Conservation (phyloP, 2,797 vertebrate species). For the Falco rusticolus region DNA sequence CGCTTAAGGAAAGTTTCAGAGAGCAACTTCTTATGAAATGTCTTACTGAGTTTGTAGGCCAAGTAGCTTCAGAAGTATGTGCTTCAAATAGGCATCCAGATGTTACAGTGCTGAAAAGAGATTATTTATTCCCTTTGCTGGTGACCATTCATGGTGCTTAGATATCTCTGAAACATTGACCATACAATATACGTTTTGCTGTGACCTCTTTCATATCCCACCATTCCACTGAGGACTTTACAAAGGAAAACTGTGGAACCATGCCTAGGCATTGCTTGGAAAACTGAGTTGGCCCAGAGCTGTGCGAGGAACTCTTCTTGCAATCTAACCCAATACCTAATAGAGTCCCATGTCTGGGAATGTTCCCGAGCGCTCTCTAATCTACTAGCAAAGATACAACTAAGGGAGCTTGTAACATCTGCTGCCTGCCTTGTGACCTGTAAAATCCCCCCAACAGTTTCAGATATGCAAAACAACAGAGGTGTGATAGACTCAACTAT, state of each 20-base stretch:
- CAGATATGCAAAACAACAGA: background rate
- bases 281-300: background rate
- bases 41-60: background rate
- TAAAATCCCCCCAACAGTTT: background rate
- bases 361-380: background rate
- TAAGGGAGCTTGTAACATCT: background rate
- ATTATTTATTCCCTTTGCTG: background rate
- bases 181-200: background rate
- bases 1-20: background rate
- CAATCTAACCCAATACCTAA: background rate
- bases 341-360: background rate
- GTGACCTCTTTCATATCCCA: background rate
- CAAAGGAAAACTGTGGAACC: background rate
- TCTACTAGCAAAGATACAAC: background rate
- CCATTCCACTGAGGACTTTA: background rate
- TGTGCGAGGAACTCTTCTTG: background rate
- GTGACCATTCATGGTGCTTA: background rate
- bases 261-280: background rate
- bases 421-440: background rate
- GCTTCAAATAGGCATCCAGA: background rate
- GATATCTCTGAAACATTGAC: background rate
- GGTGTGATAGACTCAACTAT: background rate
- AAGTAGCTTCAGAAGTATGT: background rate
- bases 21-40: background rate
- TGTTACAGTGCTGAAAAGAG: background rate